These are phyloP conservation scores for Arrhamphus sclerolepis DNA, from an alignment of 2,797 vertebrate genomes.

Conservation along the genomic window DNA sequence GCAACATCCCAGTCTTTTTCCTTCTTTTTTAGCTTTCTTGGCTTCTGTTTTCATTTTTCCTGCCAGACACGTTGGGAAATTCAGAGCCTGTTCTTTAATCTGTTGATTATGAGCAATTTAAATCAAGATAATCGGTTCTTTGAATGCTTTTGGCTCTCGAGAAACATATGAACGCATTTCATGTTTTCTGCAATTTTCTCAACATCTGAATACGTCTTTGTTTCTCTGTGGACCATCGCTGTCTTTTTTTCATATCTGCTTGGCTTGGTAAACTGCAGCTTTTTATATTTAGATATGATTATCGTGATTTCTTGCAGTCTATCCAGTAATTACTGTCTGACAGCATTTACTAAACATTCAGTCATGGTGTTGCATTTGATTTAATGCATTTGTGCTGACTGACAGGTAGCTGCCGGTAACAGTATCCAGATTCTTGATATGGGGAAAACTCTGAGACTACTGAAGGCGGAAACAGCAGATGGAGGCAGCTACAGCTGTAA, in stretches of 20 bases:
- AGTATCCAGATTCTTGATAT: conserved; percentile 84
- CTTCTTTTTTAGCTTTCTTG: conserved; percentile 33
- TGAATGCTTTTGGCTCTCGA: conserved; percentile 21
- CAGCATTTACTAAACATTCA: conserved; percentile 19
- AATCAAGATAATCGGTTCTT: conserved; percentile 27
- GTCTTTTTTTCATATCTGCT: conserved; percentile 21
- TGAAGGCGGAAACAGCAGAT: conserved; percentile 80
- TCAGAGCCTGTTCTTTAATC: conserved; percentile 24
- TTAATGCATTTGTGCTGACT: conserved; percentile 31
- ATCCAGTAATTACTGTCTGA: conserved; percentile 4
- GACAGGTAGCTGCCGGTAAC: conserved; percentile 84
- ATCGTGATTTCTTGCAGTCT: conserved; percentile 2
- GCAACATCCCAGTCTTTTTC: conserved; percentile 18
- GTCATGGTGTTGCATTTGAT: conserved; percentile 18
- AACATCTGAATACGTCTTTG: conserved; percentile 14
- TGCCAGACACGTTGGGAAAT: conserved; percentile 34
- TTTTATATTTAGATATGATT: not conserved
- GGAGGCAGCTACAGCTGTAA: conserved; percentile 89
- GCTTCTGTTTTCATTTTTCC: conserved; percentile 19
- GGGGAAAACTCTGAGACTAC: conserved; percentile 88
- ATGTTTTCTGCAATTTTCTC: conserved; percentile 11
- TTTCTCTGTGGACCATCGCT: not conserved
- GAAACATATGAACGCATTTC: conserved; percentile 15
- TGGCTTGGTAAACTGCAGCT: not conserved
- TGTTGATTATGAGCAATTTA: conserved; percentile 38